Conservation (phyloP, 2,888 invertebrate species). For the Diaprepes abbreviatus region DNA sequence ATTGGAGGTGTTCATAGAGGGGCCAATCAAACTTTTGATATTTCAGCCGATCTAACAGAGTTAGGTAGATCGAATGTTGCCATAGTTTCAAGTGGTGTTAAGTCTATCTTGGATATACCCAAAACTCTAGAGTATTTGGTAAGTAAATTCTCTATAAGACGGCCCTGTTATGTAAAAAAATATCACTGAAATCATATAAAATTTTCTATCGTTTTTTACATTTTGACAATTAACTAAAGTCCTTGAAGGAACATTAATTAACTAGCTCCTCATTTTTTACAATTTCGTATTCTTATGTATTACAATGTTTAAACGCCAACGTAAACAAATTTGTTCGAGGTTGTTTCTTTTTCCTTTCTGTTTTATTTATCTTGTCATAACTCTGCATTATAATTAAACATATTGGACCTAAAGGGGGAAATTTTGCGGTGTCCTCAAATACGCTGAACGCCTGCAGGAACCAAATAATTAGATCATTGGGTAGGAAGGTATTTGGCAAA, state of each 20-base stretch:
- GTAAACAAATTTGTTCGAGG: too few species aligned
- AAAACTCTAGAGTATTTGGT: conserved; percentile 95
- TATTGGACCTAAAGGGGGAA: not conserved
- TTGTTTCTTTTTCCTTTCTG: too few species aligned
- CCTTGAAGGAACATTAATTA: too few species aligned
- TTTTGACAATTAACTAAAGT: too few species aligned
- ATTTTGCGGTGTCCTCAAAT: conserved; percentile 9
- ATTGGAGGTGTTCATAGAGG: conserved; percentile 95
- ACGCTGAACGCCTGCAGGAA: conserved; percentile 9
- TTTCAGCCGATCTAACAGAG: conserved; percentile 95
- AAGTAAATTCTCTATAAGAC: conserved; percentile 56
- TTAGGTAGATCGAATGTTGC: conserved; percentile 88
- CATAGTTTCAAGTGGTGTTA: conserved; percentile 96
- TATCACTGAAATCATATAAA: too few species aligned
- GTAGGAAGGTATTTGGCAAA: conserved; percentile 26
- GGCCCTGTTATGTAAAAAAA: not conserved
- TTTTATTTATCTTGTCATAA: too few species aligned
- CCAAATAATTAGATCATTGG: conserved; percentile 27
- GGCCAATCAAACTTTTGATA: conserved; percentile 88
- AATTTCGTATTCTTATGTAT: too few species aligned
- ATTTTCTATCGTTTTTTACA: too few species aligned
- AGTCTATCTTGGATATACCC: conserved; percentile 96
- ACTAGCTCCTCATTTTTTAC: too few species aligned
- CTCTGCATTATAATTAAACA: conserved; percentile 10
- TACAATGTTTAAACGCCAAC: too few species aligned